Percentiles rank a stretch among this genome's conserved stretches.
These are phyloP conservation scores for Xiphydria camelus DNA, from an alignment of 2,888 invertebrate genomes.

Conservation along the genomic window DNA sequence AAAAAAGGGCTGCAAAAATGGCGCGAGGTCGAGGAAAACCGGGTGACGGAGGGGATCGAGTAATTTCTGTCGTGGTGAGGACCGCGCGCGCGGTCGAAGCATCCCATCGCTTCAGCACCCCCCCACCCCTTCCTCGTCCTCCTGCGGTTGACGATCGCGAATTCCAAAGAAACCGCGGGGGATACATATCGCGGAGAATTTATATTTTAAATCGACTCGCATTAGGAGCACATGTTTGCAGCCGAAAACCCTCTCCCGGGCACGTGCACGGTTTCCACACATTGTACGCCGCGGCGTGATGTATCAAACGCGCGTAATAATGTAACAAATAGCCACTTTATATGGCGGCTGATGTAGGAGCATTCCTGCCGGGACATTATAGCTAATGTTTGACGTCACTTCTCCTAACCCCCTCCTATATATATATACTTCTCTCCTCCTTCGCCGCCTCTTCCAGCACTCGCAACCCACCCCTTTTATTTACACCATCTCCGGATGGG, in stretches of 20 bases:
- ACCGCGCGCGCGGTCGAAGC: no score
- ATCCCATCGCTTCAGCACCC: not conserved
- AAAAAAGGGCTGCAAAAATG: no score
- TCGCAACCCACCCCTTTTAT: slow-evolving; percentile 16
- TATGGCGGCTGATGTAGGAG: slow-evolving; percentile 35
- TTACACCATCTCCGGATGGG: no score
- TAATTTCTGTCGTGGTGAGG: no score
- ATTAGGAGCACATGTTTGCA: slow-evolving; percentile 37
- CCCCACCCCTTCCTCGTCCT: not conserved
- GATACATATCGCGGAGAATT: slow-evolving; percentile 41
- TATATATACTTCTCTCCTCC: no score
- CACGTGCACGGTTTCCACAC: slow-evolving; percentile 30
- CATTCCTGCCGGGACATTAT: slow-evolving; percentile 40
- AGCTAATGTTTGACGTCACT: slow-evolving; percentile 46
- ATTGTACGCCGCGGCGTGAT: slow-evolving; percentile 27
- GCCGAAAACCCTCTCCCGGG: not conserved
- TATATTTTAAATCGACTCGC: slow-evolving; percentile 51
- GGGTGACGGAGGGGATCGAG: no score
- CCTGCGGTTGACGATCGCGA: slow-evolving; percentile 1
- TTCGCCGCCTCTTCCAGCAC: slow-evolving; percentile 22
- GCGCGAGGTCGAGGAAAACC: no score
- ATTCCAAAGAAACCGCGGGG: slow-evolving; percentile 12
- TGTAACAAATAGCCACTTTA: slow-evolving; percentile 53
- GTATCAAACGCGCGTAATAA: slow-evolving; percentile 51
- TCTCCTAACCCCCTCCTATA: slow-evolving; percentile 30